phyloP scores from a whole-genome alignment of 1,140 invertebrate species.

The Heliothis subflexa region DNA sequence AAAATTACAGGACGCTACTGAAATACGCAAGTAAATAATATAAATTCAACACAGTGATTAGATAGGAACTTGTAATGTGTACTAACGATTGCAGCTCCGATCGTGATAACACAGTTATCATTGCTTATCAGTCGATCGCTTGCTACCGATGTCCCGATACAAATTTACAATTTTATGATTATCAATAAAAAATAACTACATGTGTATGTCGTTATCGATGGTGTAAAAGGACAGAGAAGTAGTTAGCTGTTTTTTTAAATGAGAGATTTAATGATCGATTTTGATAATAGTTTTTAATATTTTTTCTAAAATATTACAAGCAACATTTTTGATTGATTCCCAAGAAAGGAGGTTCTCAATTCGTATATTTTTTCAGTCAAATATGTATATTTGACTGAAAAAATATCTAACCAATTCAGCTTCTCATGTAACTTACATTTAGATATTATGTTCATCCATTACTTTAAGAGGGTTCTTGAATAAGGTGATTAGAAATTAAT shows the following conservation, averaged over 20 bases:
- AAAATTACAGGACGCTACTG: not conserved
- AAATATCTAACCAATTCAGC: no score
- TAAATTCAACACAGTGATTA: slow-evolving; percentile 13
- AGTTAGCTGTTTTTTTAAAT: not conserved
- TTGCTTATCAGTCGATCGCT: slow-evolving; percentile 13
- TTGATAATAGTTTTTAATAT: no score
- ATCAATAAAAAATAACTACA: slow-evolving; percentile 15
- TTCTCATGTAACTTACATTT: no score
- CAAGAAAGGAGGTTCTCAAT: no score
- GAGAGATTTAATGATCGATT: no score
- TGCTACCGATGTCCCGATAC: slow-evolving; percentile 39
- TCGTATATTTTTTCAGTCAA: no score
- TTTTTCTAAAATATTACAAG: no score
- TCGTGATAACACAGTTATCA: slow-evolving; percentile 13
- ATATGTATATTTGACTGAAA: no score
- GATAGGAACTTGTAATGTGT: slow-evolving; percentile 20
- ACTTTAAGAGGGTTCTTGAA: no score
- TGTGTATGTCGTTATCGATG: slow-evolving; percentile 2
- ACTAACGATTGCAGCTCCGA: slow-evolving; percentile 17
- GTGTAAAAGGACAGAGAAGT: not conserved
- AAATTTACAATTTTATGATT: slow-evolving; percentile 13
- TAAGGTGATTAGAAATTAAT: no score
- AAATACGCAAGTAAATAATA: slow-evolving; percentile 19
- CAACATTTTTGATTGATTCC: no score
- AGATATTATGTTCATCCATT: no score